Conservation (phyloP, 2,888 invertebrate species). For the Drosophila birchii region DNA sequence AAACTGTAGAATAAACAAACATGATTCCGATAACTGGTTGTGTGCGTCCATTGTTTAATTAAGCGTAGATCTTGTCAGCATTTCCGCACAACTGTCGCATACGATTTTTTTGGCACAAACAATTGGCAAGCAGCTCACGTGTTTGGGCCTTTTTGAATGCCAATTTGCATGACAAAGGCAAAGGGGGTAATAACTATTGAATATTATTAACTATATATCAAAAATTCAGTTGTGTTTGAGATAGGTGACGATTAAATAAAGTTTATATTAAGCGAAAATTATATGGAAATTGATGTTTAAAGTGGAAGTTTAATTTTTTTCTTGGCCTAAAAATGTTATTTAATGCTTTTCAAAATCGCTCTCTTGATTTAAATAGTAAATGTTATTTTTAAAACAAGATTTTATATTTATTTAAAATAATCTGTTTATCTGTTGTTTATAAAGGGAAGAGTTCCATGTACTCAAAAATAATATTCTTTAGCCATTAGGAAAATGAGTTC, state of each 20-base stretch:
- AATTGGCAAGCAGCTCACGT: conserved; percentile 39
- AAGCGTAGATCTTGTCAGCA: conserved; percentile 16
- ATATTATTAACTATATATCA: not conserved
- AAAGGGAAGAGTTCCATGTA: no score
- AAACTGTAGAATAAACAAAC: conserved; percentile 40
- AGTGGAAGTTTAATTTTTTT: no score
- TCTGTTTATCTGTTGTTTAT: no score
- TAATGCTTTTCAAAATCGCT: no score
- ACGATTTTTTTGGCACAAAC: conserved; percentile 32
- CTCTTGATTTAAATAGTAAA: no score
- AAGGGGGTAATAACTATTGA: not conserved
- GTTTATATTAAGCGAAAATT: not conserved
- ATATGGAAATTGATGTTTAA: not conserved
- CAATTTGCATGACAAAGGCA: conserved; percentile 35
- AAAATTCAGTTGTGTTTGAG: not conserved
- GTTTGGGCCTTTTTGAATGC: conserved; percentile 2
- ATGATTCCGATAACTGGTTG: conserved; percentile 25
- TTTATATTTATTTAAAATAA: no score
- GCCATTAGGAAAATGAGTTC: no score
- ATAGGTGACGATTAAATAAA: not conserved
- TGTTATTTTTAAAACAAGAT: no score
- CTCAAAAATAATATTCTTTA: no score
- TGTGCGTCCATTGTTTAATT: conserved; percentile 14
- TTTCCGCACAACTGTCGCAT: conserved; percentile 45
- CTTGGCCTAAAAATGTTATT: no score